Evolutionary conservation across 2,113 vertebrate species (phyloP), one percentile per base, ranked within the genome.

Genomic region (Podiceps cristatus): DNA sequence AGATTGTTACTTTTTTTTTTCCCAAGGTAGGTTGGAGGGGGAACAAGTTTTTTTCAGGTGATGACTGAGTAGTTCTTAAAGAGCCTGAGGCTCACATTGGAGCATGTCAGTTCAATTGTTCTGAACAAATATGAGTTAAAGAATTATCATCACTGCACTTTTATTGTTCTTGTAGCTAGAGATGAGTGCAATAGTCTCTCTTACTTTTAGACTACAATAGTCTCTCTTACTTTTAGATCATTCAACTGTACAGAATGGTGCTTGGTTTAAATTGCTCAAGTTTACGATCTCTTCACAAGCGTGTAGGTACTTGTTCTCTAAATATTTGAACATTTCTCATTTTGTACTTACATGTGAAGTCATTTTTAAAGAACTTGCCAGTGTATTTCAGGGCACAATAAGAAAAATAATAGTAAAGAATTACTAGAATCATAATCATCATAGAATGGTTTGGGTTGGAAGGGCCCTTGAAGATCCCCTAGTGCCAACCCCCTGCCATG

Each of bases 311-410:
- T 93, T 79, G 45, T n/a, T 91, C 33, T 88, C 17, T 93, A 86
- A 93, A 83, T 92, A 90, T 88, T 96, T 86, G 40, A 97, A 14
- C 27, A 7, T 79, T 86, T 91, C 72, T 84, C 9, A 35, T 89
- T 92, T 91, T 81, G 42, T 55, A 59, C 56, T 84, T 89, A 15
- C 3, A 56, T 44, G 15, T 29, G 40, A 84, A 90, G 31, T 44
- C 2, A 76, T 80, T 86, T 96, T 92, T 86, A 77, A 73, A 74
- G 72, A 92, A 84, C 25, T 77, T 88, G 24, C 24, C 17, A n/a
- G 19, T 77, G 64, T 80, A 68, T 96, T 91, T 67, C 35, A 91
- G 28, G 14, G 35, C 79, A 40, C 58, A 83, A 13, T 86, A 71
- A 52, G 25, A 58, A 94, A 96, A 96, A 24, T n/a, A 66, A 69